Percentiles rank a stretch among this genome's conserved stretches.
These are phyloP conservation scores for Andrena bucephala DNA, from an alignment of 2,888 invertebrate genomes.

Conservation along the genomic window DNA sequence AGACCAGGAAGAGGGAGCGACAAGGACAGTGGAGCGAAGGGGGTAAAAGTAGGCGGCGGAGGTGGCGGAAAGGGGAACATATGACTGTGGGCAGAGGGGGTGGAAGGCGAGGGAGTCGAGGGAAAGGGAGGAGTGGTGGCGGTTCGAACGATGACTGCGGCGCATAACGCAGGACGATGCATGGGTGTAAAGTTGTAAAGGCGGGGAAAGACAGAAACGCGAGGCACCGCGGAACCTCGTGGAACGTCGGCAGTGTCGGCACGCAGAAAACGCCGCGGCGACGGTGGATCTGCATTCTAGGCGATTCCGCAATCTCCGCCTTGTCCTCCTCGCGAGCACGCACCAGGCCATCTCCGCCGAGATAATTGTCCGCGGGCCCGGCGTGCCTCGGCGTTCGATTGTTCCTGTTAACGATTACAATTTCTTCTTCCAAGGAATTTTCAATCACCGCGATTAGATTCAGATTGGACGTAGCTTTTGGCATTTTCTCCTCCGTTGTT, in stretches of 20 bases:
- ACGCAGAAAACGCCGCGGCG: slow-evolving; percentile 57
- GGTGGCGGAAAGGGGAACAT: slow-evolving; percentile 9
- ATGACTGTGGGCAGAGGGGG: background rate
- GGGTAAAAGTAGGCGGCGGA: slow-evolving; percentile 20
- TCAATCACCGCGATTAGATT: background rate
- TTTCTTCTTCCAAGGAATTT: background rate
- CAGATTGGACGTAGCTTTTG: background rate
- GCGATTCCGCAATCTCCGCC: slow-evolving; percentile 65
- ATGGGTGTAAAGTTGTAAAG: slow-evolving; percentile 57
- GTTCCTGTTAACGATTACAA: slow-evolving; percentile 5
- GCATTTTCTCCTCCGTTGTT: background rate
- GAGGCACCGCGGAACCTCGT: slow-evolving; percentile 57
- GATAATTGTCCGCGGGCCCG: slow-evolving; percentile 20
- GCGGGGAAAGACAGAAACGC: slow-evolving; percentile 67
- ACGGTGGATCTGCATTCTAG: slow-evolving; percentile 63
- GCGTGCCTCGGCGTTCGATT: background rate
- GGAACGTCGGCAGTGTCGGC: slow-evolving; percentile 57
- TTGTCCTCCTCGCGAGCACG: slow-evolving; percentile 55
- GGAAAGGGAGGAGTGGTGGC: background rate
- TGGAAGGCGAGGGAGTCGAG: slow-evolving; percentile 1
- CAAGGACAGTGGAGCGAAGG: background rate
- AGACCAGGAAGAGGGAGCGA: slow-evolving; percentile 14
- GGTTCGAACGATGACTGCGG: slow-evolving; percentile 60
- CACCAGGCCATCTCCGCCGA: background rate
- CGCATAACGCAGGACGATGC: slow-evolving; percentile 58